These are phyloP conservation scores for Epinotia demarniana DNA, from an alignment of 2,888 invertebrate species.

Conservation along the genomic window DNA sequence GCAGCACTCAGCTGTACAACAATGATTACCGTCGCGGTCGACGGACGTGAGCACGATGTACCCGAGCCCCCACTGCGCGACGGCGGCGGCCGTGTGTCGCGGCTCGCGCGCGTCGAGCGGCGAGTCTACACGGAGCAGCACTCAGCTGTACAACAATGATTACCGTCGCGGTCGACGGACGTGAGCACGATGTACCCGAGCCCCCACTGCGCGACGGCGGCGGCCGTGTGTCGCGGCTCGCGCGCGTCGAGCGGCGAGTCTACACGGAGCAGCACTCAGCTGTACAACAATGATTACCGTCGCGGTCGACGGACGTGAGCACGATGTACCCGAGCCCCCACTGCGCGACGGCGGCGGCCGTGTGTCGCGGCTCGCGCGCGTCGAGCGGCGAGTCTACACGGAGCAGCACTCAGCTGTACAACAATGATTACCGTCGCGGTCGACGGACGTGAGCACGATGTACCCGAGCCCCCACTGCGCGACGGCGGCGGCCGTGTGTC, in stretches of 20 bases:
- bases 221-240: slow-evolving; percentile 97
- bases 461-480: slow-evolving; percentile 98
- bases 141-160: too few species aligned
- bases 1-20: too few species aligned
- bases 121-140: slow-evolving; percentile 99
- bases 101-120: slow-evolving; percentile 96
- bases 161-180: slow-evolving; percentile 98
- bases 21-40: too few species aligned
- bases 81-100: slow-evolving; percentile 95
- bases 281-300: too few species aligned
- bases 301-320: slow-evolving; percentile 98
- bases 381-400: slow-evolving; percentile 98
- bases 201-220: slow-evolving; percentile 96
- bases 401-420: too few species aligned
- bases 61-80: slow-evolving; percentile 97
- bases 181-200: slow-evolving; percentile 99
- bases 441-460: slow-evolving; percentile 98
- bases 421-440: too few species aligned
- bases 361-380: slow-evolving; percentile 95
- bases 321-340: slow-evolving; percentile 99
- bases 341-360: slow-evolving; percentile 94
- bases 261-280: slow-evolving; percentile 99
- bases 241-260: slow-evolving; percentile 96
- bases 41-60: slow-evolving; percentile 99
- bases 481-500: slow-evolving; percentile 96